Conservation (phyloP, 2,113 vertebrate genomes). For the Eleginops maclovinus region DNA sequence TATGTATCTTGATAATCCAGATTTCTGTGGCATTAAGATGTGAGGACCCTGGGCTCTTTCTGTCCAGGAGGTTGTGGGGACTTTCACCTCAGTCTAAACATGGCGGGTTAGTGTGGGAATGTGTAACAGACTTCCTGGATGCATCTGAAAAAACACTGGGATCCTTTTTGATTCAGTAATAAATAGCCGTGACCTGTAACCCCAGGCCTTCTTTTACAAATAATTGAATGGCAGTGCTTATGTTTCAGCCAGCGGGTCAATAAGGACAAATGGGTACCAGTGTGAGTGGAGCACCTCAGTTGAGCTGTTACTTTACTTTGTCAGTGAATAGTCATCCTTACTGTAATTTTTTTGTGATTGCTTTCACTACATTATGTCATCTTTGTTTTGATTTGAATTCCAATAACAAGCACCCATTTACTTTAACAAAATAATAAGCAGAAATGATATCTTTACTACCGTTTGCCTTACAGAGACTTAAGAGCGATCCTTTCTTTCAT, state of each 20-base stretch:
- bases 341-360: not conserved
- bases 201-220: conserved; percentile 44
- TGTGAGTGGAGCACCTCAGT: not conserved
- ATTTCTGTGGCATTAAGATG: not conserved
- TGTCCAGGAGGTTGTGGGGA: conserved; percentile 26
- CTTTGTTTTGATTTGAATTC: conserved; percentile 18
- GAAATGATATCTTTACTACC: conserved; percentile 30
- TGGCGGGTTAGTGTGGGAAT: conserved; percentile 56
- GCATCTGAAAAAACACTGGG: conserved; percentile 68
- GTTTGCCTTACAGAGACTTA: conserved; percentile 1
- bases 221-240: conserved; percentile 37
- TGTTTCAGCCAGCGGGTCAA: conserved; percentile 38
- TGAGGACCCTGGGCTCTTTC: not conserved
- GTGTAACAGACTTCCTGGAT: conserved; percentile 57
- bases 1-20: not conserved
- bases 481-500: conserved; percentile 6
- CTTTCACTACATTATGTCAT: not conserved
- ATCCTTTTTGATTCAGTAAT: conserved; percentile 67
- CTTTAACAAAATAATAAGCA: conserved; percentile 18
- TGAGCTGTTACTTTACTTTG: not conserved
- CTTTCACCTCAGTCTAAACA: conserved; percentile 61
- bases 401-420: not conserved
- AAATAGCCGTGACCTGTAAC: conserved; percentile 54
- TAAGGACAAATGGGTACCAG: conserved; percentile 3
- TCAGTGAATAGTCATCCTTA: not conserved